A percentile compares a stretch with the other conserved stretches of the same genome.
Conservation (phyloP, 2,113 vertebrate genomes). For the Noturus placidus region DNA sequence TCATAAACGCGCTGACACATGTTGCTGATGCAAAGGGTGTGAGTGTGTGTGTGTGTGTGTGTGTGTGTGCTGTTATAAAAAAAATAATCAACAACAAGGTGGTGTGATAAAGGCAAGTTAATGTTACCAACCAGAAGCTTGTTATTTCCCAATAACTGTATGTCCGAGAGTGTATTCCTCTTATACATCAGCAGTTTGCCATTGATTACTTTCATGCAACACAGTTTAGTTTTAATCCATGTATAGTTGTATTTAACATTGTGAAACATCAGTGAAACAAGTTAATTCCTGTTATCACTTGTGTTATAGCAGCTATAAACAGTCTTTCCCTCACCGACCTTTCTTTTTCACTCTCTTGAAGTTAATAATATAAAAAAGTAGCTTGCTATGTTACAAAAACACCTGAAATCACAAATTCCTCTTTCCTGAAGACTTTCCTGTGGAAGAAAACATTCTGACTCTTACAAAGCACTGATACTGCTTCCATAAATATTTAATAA, state of each 20-base stretch:
- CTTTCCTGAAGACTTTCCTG: background rate
- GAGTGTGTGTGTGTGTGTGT: too few relatives aligned
- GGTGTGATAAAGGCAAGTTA: background rate
- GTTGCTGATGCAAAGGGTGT: background rate
- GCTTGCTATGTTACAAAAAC: background rate
- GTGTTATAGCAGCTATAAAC: background rate
- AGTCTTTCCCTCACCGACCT: background rate
- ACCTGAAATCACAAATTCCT: background rate
- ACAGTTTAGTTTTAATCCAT: background rate
- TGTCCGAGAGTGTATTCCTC: background rate
- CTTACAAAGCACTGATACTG: background rate
- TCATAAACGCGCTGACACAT: background rate
- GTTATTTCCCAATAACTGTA: background rate
- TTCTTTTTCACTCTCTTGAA: background rate
- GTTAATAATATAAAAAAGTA: background rate
- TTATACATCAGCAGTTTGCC: background rate
- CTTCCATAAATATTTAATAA: background rate
- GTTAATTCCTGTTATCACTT: background rate
- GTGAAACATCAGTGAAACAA: background rate
- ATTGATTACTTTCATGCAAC: background rate
- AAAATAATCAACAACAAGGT: background rate
- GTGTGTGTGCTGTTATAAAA: too few relatives aligned
- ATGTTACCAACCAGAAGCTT: background rate
- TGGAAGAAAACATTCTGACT: background rate
- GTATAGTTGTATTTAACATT: background rate